Evolutionary conservation across 2,888 invertebrate genomes (phyloP), one percentile per base, ranked within the genome.

Genomic region (Rhagium mordax): DNA sequence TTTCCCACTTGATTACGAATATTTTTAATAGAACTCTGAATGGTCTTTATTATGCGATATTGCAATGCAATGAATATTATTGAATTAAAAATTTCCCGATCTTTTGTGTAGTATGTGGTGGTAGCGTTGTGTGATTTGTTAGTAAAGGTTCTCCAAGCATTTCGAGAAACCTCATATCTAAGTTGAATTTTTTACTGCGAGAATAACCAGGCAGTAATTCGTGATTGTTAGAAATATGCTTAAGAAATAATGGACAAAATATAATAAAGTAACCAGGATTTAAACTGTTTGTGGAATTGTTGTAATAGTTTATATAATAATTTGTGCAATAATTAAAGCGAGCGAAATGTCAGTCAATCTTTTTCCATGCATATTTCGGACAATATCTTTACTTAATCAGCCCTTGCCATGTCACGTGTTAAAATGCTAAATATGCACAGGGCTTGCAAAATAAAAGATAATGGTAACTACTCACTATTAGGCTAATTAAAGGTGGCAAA

Each of bases 381-480:
- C 55, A 57, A 51, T 15, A 29, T 27, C n/a, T n/a, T 33, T 33
- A n/a, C 15, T 20, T 82, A 7, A 29, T 7, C 13, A 60, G 60
- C 61, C 70, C 62, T 55, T 72, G 71, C 76, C 78, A 76, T 78
- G 75, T 78, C 78, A 70, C 74, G 76, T 76, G 76, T 76, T 70
- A 48, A 21, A 75, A 71, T 68, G 68, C 71, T 67, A 70, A 66
- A 29, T 65, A 64, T 41, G 64, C 33, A 62, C 41, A 61, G 62
- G 71, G 55, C 69, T 69, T 64, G 71, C 62, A 55, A 48, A 65
- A 65, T 65, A 68, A 61, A 64, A 66, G 59, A 41, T 70, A 71
- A 68, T 48, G 55, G 41, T 61, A 73, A 33, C 68, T 70, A 61
- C 60, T 51, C 29, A 60, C 75, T 77, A 77, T 57, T 24, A 70